A percentile compares a stretch with the other conserved stretches of the same genome.
These are phyloP conservation scores for Drosophila baimaii DNA, from an alignment of 1,140 invertebrate species.

Conservation along the genomic window DNA sequence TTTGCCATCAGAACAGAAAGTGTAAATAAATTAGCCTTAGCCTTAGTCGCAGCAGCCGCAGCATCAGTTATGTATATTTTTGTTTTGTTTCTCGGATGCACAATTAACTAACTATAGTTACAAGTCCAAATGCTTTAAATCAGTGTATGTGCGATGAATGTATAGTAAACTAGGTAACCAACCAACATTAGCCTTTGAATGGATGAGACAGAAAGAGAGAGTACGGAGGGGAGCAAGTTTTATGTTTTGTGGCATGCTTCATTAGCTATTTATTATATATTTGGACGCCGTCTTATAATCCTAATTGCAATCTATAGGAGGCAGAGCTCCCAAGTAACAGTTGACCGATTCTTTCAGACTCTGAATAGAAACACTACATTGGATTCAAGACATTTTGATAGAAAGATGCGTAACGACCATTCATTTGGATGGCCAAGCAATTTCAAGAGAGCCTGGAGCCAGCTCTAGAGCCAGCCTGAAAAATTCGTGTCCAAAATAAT, in stretches of 20 bases:
- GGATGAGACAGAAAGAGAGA: not conserved
- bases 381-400: no score
- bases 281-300: conserved; percentile 1
- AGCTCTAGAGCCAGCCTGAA: no score
- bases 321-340: not conserved
- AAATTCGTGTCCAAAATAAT: no score
- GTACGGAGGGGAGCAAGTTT: not conserved
- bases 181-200: conserved; percentile 34
- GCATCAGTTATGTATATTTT: conserved; percentile 20
- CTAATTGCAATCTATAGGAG: not conserved
- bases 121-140: conserved; percentile 50
- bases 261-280: conserved; percentile 8
- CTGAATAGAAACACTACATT: no score
- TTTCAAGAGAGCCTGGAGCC: no score
- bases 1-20: conserved; percentile 30
- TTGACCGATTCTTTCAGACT: not conserved
- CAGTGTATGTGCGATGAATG: conserved; percentile 38
- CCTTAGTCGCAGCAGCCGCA: conserved; percentile 32
- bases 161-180: conserved; percentile 35
- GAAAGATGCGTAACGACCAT: no score
- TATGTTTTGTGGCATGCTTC: conserved; percentile 27
- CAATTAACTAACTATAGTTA: conserved; percentile 33
- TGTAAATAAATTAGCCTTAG: conserved; percentile 50
- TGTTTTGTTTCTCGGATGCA: conserved; percentile 29
- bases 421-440: no score